Conservation (phyloP, 2,113 vertebrate species). For the Triplophysa tibetana region DNA sequence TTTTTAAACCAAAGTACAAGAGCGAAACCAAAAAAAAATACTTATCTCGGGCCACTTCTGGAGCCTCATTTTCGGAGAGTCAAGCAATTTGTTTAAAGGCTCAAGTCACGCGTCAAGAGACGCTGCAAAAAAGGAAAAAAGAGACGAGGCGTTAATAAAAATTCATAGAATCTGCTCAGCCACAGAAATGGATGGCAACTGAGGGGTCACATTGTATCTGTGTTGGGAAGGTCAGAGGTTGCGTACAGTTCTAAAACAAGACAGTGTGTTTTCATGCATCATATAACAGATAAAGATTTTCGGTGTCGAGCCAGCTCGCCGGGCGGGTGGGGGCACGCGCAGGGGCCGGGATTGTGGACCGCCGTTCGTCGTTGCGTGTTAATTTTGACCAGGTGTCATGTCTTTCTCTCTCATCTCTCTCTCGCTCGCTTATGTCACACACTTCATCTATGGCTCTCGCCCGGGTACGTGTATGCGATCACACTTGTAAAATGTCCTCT, state of each 20-base stretch:
- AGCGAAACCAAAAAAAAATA: constrained; percentile 63
- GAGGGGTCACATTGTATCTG: constrained; percentile 94
- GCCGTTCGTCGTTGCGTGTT: constrained; percentile 31
- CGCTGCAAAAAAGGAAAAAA: constrained; percentile 77
- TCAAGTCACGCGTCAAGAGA: constrained; percentile 72
- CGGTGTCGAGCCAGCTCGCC: constrained; percentile 54
- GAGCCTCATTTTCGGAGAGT: constrained; percentile 88
- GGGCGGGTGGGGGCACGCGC: not conserved
- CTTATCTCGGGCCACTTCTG: constrained; percentile 81
- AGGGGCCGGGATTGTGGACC: constrained; percentile 1
- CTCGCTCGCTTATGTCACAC: constrained; percentile 35
- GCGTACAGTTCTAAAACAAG: constrained; percentile 85
- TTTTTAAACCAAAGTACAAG: constrained; percentile 12
- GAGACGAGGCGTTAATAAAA: constrained; percentile 88
- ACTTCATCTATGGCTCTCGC: constrained; percentile 26
- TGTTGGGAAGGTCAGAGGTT: constrained; percentile 84
- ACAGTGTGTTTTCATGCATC: constrained; percentile 96
- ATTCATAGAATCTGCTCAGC: constrained; percentile 97
- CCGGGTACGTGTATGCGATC: constrained; percentile 22
- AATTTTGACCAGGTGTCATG: constrained; percentile 55
- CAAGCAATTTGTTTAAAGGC: constrained; percentile 87
- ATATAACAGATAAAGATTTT: constrained; percentile 97
- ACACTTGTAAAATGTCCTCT: constrained; percentile 15
- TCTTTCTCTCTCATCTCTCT: constrained; percentile 50
- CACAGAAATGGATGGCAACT: constrained; percentile 90